Evolutionary conservation across 2,888 invertebrate species (phyloP), one percentile per base, ranked within the genome.

Genomic region (Laspeyria flexula): DNA sequence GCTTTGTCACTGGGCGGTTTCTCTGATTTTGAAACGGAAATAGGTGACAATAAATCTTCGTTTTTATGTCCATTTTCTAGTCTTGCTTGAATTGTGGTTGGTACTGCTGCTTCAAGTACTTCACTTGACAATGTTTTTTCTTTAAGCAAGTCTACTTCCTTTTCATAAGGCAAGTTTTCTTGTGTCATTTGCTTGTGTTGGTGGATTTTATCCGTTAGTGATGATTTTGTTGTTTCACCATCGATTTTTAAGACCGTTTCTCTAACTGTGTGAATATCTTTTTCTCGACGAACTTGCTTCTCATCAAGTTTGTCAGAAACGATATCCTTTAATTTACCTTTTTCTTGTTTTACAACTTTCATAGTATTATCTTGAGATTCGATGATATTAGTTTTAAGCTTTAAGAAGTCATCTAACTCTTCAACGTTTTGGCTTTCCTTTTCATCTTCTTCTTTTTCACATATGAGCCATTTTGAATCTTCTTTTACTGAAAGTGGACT

Each of bases 241-340:
- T 67, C 69, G 71, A 69, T 64, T 55, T 44, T 3, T 35, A 46
- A 37, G 9, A 39, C 11, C 21, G 11, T 40, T 46, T 69, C 56
- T 51, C 52, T 40, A 6, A 25, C 29, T 29, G 59, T 31, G 33
- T 55, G 46, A 54, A 70, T 70, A 77, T 81, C 73, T 67, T 77
- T 85, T 81, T 88, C 87, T 81, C 75, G 73, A 85, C 82, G 66
- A 75, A 86, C 86, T 88, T 88, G 87, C 84, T 70, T 84, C 60
- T 69, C 55, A 84, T 86, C 88, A 88, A 88, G 86, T 88, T 56
- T 54, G 61, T 60, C 54, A 69, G 71, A 69, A 69, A 59, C 29
- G 29, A 57, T 67, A 60, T 55, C 29, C 25, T 18, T 44, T 12
- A 13, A 5, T 3, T 15, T 12, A 12, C 2, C 10, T 12, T 25